Evolutionary conservation across 2,113 vertebrate genomes (phyloP).

Genomic region (Chaetodon auriga): DNA sequence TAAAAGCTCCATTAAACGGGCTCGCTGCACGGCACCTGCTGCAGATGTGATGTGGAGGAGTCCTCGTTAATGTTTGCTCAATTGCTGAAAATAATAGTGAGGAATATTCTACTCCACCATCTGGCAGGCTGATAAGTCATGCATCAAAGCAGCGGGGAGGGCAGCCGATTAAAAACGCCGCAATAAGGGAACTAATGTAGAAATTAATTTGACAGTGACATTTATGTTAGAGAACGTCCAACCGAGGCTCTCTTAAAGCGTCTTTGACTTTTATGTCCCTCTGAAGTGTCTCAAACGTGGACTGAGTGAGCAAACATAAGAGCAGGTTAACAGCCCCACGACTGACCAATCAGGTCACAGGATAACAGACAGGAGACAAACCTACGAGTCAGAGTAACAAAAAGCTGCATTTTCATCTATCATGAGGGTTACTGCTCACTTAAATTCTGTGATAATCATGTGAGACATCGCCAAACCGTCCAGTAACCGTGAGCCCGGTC

Average conservation of each 20-base stretch:
- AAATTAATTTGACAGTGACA: conserved; percentile 11
- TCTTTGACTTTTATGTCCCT: background rate
- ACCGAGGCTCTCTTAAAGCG: background rate
- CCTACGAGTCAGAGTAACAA: no score
- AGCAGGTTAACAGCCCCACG: no score
- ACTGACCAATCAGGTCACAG: no score
- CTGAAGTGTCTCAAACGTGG: background rate
- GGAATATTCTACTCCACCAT: conserved; percentile 50
- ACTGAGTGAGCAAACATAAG: background rate
- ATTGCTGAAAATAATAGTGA: conserved; percentile 35
- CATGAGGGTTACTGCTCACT: no score
- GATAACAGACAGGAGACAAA: no score
- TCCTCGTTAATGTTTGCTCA: conserved; percentile 37
- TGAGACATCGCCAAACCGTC: no score
- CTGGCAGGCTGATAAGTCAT: conserved; percentile 48
- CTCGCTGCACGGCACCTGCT: background rate
- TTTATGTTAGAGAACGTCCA: conserved; percentile 5
- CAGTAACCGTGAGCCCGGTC: no score
- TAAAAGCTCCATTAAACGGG: background rate
- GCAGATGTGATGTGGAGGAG: conserved; percentile 14
- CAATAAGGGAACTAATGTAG: background rate
- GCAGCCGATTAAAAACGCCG: conserved; percentile 16
- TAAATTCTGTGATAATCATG: no score
- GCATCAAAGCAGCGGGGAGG: conserved; percentile 27
- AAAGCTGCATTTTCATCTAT: no score